Evolutionary conservation across 2,888 invertebrate genomes (phyloP), one percentile per base, ranked within the genome.

Genomic region (Andrena marginata): DNA sequence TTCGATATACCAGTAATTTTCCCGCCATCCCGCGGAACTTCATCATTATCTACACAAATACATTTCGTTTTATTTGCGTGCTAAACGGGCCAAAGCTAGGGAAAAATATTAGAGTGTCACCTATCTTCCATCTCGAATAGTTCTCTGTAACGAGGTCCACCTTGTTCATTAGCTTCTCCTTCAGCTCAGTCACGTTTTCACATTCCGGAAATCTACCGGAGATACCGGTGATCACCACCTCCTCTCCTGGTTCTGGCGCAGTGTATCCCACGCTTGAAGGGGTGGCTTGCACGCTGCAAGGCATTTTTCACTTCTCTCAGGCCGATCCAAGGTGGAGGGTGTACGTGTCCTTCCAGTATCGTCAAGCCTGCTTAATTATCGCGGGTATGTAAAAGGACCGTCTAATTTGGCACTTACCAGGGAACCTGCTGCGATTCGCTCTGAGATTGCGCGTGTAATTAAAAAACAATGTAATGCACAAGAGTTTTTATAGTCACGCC

Each of bases 171-270:
- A 98, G 95, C 89, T 96, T 96, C 71, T 96, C 95, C 90, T 95
- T 94, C 63, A 98, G 96, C 86, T 97, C 96, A 64, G 95, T 94
- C 74, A 98, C 95, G 88, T 96, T 97, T 83, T 96, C 96, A 0
- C 97, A 97, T 88, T 97, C 96, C 0, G 98, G 98, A 93, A 97
- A 97, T 90, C 96, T 95, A 0, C 97, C 97, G 0, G 97, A 95
- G 13, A 97, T 94, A 0, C 97, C 97, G 42, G 96, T 94, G 89
- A 97, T 95, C 77, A 96, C 96, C 51, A 97, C 94, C 90, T 96
- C 96, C 8, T 89, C 85, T 0, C 80, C 89, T 2, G 85, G 77
- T 33, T 42, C 63, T 2, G 82, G 68, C 13, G 29, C 0, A 2
- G 59, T 62, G 20, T 68, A 77, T 0, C 29, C 35, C 4, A 35